phyloP scores from a whole-genome alignment of 2,113 vertebrate species.

The Gavia stellata region DNA sequence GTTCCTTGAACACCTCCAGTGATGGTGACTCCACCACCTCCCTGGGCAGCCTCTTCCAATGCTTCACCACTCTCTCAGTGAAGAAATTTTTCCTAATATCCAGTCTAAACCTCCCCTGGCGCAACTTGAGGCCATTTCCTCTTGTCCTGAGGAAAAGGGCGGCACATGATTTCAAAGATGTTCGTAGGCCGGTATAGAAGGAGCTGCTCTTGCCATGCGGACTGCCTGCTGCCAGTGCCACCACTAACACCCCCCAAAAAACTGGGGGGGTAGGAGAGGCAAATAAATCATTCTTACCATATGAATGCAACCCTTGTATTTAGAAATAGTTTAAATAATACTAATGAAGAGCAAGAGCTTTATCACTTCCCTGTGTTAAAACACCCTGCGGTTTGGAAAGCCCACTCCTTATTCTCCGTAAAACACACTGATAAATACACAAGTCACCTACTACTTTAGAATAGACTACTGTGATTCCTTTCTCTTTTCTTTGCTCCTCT shows the following conservation, averaged over 20 bases:
- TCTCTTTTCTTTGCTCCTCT: neutral
- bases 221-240: neutral
- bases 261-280: neutral
- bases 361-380: neutral
- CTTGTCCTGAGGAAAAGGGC: too few relatives aligned
- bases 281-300: neutral
- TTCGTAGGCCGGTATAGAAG: rapidly evolving
- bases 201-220: neutral
- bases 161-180: neutral
- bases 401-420: neutral
- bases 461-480: neutral
- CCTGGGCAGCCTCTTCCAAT: too few relatives aligned
- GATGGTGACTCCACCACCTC: too few relatives aligned
- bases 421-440: neutral
- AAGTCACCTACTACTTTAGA: neutral
- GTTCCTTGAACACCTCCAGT: too few relatives aligned
- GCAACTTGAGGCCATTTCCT: too few relatives aligned
- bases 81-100: too few relatives aligned
- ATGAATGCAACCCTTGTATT: neutral
- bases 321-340: neutral
- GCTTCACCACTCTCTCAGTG: too few relatives aligned
- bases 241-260: neutral
- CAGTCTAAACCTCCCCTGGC: too few relatives aligned
- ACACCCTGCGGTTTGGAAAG: neutral
- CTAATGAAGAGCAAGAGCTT: neutral